Evolutionary conservation across 1,140 invertebrate species (phyloP).

Genomic region (Leucophenga varia): DNA sequence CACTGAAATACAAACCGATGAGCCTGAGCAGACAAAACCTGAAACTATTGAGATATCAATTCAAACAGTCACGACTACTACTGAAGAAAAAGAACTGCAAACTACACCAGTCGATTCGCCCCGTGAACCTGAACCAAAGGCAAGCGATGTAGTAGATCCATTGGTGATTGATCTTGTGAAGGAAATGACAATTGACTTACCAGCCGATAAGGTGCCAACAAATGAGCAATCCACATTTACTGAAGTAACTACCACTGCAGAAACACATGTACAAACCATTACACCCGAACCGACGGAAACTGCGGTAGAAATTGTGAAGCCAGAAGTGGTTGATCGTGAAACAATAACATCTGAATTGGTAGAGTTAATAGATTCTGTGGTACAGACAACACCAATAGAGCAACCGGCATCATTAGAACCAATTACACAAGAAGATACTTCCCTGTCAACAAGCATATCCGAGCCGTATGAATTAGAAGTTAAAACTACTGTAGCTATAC

Average conservation of each 20-base stretch:
- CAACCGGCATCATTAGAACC: constrained; percentile 27
- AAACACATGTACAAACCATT: constrained; percentile 57
- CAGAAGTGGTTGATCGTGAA: constrained; percentile 23
- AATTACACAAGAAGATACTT: constrained; percentile 30
- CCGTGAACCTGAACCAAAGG: constrained; percentile 23
- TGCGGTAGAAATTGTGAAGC: constrained; percentile 6
- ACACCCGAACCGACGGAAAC: constrained; percentile 42
- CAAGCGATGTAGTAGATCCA: constrained; percentile 32
- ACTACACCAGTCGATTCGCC: constrained; percentile 58
- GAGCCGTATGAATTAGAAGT: constrained; percentile 67
- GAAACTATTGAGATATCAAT: constrained; percentile 60
- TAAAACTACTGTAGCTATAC: constrained; percentile 63
- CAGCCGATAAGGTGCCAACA: constrained; percentile 32
- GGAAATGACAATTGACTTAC: constrained; percentile 47
- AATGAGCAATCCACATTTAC: constrained; percentile 35
- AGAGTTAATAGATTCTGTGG: constrained; percentile 51
- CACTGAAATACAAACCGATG: constrained; percentile 50
- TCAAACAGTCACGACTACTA: constrained; percentile 61
- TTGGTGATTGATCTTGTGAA: constrained; percentile 54
- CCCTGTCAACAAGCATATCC: constrained; percentile 56
- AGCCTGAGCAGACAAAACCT: constrained; percentile 28
- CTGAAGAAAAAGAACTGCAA: constrained; percentile 59
- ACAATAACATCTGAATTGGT: constrained; percentile 24
- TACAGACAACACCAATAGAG: constrained; percentile 57
- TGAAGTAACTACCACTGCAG: constrained; percentile 45